Base-by-base conservation (phyloP, 2,797 vertebrate species). In the Lepidocolaptes lacrymiger region DNA sequence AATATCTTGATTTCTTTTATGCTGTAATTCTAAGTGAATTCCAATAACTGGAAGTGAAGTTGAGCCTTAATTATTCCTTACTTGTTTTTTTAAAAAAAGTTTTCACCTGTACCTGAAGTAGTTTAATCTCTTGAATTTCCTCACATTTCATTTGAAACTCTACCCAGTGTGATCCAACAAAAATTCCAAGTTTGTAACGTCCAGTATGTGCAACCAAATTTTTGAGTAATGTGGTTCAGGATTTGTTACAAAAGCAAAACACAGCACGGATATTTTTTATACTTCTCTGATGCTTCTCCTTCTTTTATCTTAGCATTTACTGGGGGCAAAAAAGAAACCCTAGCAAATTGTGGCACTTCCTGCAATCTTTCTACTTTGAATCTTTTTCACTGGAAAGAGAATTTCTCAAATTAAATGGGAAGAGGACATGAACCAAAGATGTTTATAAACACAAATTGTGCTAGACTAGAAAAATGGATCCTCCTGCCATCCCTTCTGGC, bases 401-500 rank as follows among this genome's bases (percentile, higher is more conserved):
- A 81, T 48, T 87, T 92, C 63, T 81, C 48, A 73, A 88, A 74
- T 28, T 87, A 72, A 85, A 55, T 85, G 73, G 82, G 79, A 88
- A 81, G 56, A 62, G 58, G 46, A 62, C 30, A 77, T 8, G 8
- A 96, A 91, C 88, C 36, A 3, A 84, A 90, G 66, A 26, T 64
- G 81, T 89, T 52, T 71, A 43, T 64, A 89, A 93, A 93, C 75
- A 69, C 19, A 43, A 67, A 82, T 32, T 88, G 52, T 61, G 52
- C 37, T 80, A 79, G 61, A 72, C 49, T 69, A 91, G 92, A 51
- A 95, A 97, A 94, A 95, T 75, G 74, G 32, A 64, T 95, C 83
- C 20, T 87, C 64, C 62, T 62, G n/a, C 67, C 51, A 74, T 54
- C 44, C 10, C 7, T 8, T 85, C 88, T 88, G 67, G 13, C 75